Base-by-base conservation (phyloP, 2,797 vertebrate species). In the Catamblyrhynchus diadema region DNA sequence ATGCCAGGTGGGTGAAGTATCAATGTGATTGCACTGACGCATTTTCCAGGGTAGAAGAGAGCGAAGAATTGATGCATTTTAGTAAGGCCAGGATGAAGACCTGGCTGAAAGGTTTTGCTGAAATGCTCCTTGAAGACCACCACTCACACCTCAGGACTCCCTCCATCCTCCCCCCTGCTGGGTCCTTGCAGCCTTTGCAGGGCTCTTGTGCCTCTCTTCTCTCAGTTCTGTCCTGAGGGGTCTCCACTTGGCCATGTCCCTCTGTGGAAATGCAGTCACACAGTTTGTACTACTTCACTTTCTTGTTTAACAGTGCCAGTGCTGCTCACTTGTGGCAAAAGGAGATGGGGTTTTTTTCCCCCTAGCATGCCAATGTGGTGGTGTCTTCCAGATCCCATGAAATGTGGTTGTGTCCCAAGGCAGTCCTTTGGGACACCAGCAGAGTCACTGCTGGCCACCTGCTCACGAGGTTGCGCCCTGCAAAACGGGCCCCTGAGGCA, bases 351-450 rank as follows among this genome's bases (percentile, higher is more conserved):
- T 12, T 78, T 57, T 11, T 3, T 21, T 21, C 39, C 28, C 35
- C 41, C 25, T 23, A 0, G 2, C 22, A 17, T 13, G 37, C 25
- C n/a, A 8, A 1, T 10, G 20, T 2, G 8, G 10, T 30, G 32
- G 56, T 73, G 23, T 47, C 39, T 33, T 86, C 41, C 24, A 20
- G 25, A n/a, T 19, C 23, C 51, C n/a, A 9, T 3, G 17, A 41
- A 39, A 51, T 1, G 4, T 2, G 4, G 8, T 14, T 7, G 6
- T 37, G 5, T 32, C 35, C 85, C 62, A 53, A 5, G 15, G 60
- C 47, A 80, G 24, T 19, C 45, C 30, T 37, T 37, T 39, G 69
- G 71, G 57, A 11, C 7, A 44, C 6, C 9, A 57, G 66, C 44
- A 41, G 14, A 33, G 32, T 54, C 17, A 5, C 61, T 39, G 62